Conservation (phyloP, 2,888 invertebrate genomes). For the Lithosia quadra region DNA sequence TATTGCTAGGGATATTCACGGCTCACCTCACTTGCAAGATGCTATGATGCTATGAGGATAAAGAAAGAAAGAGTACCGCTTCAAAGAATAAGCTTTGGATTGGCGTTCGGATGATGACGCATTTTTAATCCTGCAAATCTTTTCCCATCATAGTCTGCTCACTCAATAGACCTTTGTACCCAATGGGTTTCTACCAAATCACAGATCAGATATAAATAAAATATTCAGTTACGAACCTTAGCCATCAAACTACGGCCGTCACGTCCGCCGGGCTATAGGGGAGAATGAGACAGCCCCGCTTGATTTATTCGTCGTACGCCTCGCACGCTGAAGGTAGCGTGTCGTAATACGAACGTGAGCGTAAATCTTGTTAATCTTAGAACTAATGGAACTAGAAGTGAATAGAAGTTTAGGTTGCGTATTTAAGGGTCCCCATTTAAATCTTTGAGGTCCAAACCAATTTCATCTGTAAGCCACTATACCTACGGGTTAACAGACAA, state of each 20-base stretch:
- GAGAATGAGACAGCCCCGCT: constrained; percentile 62
- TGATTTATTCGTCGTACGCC: constrained; percentile 73
- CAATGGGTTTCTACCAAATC: constrained; percentile 37
- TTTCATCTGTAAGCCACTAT: no score
- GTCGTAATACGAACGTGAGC: constrained; percentile 69
- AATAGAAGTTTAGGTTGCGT: neutral
- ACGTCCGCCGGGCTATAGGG: constrained; percentile 63
- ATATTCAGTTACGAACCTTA: constrained; percentile 45
- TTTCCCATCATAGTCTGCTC: neutral
- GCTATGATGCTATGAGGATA: no score
- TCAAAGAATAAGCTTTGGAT: no score
- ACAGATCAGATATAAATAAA: constrained; percentile 47
- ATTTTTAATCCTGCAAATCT: neutral
- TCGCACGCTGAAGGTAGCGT: constrained; percentile 64
- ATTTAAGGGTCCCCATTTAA: neutral
- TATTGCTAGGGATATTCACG: no score
- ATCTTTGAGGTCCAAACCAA: neutral
- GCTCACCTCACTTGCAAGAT: no score
- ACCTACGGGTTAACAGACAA: no score
- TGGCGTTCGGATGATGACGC: neutral
- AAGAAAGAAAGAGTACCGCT: no score
- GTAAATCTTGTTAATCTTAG: constrained; percentile 66
- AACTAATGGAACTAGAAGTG: constrained; percentile 38
- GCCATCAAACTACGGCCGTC: constrained; percentile 60
- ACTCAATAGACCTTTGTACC: constrained; percentile 10